Evolutionary conservation across 2,797 vertebrate species (phyloP).

Genomic region (Buceros bicornis): DNA sequence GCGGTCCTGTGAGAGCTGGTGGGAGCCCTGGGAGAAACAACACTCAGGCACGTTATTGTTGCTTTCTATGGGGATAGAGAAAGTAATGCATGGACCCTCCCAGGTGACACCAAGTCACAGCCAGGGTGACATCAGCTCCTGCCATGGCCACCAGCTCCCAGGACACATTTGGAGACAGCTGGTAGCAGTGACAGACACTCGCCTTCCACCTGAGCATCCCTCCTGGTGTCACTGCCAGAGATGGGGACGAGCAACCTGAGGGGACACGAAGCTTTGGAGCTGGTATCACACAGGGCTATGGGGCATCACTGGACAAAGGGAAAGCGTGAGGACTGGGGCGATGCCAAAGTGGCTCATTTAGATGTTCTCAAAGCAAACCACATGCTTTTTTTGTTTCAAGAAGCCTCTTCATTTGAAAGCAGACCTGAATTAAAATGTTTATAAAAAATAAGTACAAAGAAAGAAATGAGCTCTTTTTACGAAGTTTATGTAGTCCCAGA

Average conservation of each 20-base stretch:
- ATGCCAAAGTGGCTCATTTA: not conserved
- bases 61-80: fast-evolving
- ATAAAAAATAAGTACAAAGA: not conserved
- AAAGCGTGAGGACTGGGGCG: fast-evolving
- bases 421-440: not conserved
- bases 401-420: not conserved
- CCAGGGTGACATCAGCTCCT: not conserved
- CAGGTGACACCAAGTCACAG: fast-evolving
- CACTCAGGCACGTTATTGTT: fast-evolving
- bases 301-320: not conserved
- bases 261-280: not conserved
- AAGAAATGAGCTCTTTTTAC: not conserved
- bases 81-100: fast-evolving
- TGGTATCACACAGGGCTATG: fast-evolving
- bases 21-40: not conserved
- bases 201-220: fast-evolving
- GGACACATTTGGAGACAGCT: not conserved
- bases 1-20: not conserved
- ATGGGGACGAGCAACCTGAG: not conserved
- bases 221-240: fast-evolving
- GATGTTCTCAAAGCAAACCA: not conserved
- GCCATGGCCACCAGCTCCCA: fast-evolving
- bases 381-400: not conserved
- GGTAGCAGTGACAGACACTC: not conserved
- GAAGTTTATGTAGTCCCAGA: not conserved